phyloP scores from a whole-genome alignment of 2,113 vertebrate species.

The Gymnarchus niloticus region DNA sequence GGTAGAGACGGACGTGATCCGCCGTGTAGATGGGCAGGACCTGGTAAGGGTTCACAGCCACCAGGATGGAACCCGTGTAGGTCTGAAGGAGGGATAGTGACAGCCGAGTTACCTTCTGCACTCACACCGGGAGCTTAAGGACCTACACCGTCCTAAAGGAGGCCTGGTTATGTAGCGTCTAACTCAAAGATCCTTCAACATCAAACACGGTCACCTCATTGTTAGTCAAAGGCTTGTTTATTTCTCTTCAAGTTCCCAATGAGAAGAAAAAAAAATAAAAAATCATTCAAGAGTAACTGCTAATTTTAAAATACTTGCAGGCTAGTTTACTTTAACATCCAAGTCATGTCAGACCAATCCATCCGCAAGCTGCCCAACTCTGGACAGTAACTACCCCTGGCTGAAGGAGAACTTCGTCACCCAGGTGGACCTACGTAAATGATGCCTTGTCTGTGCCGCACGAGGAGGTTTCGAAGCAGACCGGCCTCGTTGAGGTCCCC shows the following conservation, averaged over 20 bases:
- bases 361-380: background rate
- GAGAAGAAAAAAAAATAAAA: no score
- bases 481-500: constrained; percentile 90
- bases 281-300: no score
- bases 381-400: background rate
- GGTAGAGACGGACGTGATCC: constrained; percentile 67
- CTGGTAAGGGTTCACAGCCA: constrained; percentile 76
- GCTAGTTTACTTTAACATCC: background rate
- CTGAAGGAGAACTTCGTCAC: background rate
- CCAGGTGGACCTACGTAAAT: constrained; percentile 79
- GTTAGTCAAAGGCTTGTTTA: no score
- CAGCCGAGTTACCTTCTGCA: background rate
- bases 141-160: background rate
- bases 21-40: constrained; percentile 64
- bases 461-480: constrained; percentile 86
- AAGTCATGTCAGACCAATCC: background rate
- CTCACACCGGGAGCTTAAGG: no score
- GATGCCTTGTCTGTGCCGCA: constrained; percentile 80
- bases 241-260: no score
- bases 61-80: constrained; percentile 72
- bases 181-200: no score
- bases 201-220: no score
- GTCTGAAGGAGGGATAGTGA: constrained; percentile 51
- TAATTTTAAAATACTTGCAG: no score
- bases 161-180: no score